Conservation (phyloP, 2,797 vertebrate genomes). For the Alexandromys oeconomus region DNA sequence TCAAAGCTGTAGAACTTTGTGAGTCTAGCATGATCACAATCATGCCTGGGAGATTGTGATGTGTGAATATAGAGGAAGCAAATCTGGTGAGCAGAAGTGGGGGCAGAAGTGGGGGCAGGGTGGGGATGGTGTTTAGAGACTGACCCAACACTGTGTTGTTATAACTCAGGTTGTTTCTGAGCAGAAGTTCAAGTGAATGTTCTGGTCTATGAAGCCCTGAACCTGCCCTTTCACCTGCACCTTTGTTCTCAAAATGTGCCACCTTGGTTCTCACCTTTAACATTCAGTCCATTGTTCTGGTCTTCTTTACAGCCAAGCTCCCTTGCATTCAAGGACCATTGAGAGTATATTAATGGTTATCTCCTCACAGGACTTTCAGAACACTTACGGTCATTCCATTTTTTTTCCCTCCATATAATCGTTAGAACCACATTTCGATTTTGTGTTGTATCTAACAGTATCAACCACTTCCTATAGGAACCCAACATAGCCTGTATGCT, state of each 20-base stretch:
- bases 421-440: neutral
- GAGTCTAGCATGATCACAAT: neutral
- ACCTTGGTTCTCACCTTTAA: neutral
- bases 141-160: neutral
- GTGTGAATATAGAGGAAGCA: neutral
- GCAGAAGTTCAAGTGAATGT: neutral
- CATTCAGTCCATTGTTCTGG: neutral
- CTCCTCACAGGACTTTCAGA: neutral
- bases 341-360: neutral
- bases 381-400: neutral
- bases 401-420: neutral
- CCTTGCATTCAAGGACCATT: neutral
- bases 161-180: neutral
- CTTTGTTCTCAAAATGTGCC: neutral
- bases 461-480: neutral
- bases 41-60: neutral
- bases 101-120: neutral
- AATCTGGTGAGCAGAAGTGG: neutral
- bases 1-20: neutral
- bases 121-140: neutral
- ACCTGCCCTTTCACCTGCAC: neutral
- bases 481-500: neutral
- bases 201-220: slow-evolving; percentile 6
- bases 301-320: neutral
- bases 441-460: neutral